These are phyloP conservation scores for Galaxias olidus DNA, from an alignment of 2,797 vertebrate genomes.

Conservation along the genomic window DNA sequence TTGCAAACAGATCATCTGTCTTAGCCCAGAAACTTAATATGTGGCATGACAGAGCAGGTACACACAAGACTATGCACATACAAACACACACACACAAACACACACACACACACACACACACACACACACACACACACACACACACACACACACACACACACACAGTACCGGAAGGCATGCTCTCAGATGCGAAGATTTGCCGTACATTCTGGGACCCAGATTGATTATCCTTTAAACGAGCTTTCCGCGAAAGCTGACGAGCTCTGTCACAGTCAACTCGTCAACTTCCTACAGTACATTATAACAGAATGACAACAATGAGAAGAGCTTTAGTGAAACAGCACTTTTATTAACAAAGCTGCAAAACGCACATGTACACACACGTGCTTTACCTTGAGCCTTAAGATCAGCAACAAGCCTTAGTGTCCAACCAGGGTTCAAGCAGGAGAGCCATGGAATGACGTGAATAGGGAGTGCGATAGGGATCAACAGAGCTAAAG, in stretches of 20 bases:
- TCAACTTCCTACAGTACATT: no score
- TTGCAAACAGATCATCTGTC: slow-evolving; percentile 54
- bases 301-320: no score
- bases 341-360: no score
- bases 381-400: background rate
- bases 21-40: slow-evolving; percentile 51
- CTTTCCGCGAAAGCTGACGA: no score
- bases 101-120: background rate
- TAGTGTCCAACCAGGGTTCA: slow-evolving; percentile 1
- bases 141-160: background rate
- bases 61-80: background rate
- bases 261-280: no score
- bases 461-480: background rate
- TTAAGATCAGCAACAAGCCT: slow-evolving; percentile 22
- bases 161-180: no score
- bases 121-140: slow-evolving; percentile 5
- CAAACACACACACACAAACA: slow-evolving; percentile 6
- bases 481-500: background rate
- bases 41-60: slow-evolving; percentile 23
- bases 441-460: background rate
- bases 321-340: no score
- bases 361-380: background rate
- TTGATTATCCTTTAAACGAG: no score
- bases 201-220: no score
- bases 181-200: no score